These are phyloP conservation scores for Melitaea athalia DNA, from an alignment of 2,888 invertebrate genomes.

Conservation along the genomic window DNA sequence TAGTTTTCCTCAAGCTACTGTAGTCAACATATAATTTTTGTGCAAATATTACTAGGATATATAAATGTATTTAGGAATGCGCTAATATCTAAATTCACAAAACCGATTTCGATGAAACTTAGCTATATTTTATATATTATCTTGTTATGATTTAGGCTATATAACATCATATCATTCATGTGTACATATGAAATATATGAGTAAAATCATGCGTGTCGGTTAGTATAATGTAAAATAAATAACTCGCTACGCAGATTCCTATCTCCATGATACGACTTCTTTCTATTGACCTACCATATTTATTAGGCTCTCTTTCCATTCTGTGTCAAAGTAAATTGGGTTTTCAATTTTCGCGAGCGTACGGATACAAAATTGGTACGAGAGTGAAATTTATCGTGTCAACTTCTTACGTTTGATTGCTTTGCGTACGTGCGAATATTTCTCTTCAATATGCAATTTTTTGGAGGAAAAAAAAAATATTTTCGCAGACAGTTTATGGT, in stretches of 20 bases:
- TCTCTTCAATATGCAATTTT: slow-evolving; percentile 30
- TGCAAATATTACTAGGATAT: too few species aligned
- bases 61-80: too few species aligned
- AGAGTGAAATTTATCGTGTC: slow-evolving; percentile 44
- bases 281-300: slow-evolving; percentile 42
- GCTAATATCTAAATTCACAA: too few species aligned
- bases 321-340: slow-evolving; percentile 43
- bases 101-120: too few species aligned
- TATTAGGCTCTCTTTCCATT: slow-evolving; percentile 41
- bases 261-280: slow-evolving; percentile 38
- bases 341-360: slow-evolving; percentile 43
- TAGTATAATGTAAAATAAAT: slow-evolving; percentile 36
- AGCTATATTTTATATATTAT: too few species aligned
- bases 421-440: slow-evolving; percentile 39
- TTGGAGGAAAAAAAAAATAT: slow-evolving; percentile 11
- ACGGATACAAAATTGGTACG: slow-evolving; percentile 39
- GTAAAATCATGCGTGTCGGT: neutral
- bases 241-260: slow-evolving; percentile 36
- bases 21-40: too few species aligned
- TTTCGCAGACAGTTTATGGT: slow-evolving; percentile 14
- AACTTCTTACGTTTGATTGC: slow-evolving; percentile 42
- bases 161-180: too few species aligned
- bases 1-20: too few species aligned
- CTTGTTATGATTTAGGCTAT: too few species aligned
- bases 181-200: too few species aligned